Evolutionary conservation across 2,888 invertebrate species (phyloP).

Genomic region (Perdita meconis): DNA sequence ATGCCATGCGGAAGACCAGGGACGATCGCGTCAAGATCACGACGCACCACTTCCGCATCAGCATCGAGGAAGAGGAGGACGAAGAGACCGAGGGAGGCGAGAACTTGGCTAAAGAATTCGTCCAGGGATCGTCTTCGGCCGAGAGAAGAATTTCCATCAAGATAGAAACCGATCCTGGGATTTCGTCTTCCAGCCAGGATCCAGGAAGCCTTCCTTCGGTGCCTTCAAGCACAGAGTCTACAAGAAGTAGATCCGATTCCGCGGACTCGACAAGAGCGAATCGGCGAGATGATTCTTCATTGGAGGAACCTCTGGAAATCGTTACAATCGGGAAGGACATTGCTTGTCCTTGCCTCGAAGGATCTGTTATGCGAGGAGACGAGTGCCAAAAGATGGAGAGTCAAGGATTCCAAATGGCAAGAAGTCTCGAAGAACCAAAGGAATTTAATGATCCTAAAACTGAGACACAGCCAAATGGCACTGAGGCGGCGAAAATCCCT

Average conservation of each 20-base stretch:
- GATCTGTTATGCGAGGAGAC: no score
- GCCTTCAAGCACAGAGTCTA: no score
- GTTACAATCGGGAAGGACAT: no score
- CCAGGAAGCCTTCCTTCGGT: not conserved
- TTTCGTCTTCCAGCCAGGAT: not conserved
- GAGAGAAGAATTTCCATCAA: conserved; percentile 44
- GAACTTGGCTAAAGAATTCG: not conserved
- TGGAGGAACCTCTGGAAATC: no score
- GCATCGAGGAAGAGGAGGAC: conserved; percentile 74
- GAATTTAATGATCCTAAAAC: not conserved
- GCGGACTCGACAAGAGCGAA: no score
- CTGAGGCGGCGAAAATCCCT: not conserved
- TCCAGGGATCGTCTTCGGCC: not conserved
- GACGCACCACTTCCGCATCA: conserved; percentile 70
- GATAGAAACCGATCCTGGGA: conserved; percentile 21
- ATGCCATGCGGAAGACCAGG: conserved; percentile 79
- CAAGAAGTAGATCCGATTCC: no score
- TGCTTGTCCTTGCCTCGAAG: no score
- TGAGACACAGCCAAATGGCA: not conserved
- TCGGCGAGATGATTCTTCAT: no score
- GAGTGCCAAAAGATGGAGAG: no score
- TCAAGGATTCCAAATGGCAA: no score
- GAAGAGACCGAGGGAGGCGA: conserved; percentile 26
- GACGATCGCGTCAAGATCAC: conserved; percentile 66
- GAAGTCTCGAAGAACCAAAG: no score